Percentiles rank a stretch among this genome's conserved stretches.
These are phyloP conservation scores for Phasia obesa DNA, from an alignment of 2,888 invertebrate species.

Conservation along the genomic window DNA sequence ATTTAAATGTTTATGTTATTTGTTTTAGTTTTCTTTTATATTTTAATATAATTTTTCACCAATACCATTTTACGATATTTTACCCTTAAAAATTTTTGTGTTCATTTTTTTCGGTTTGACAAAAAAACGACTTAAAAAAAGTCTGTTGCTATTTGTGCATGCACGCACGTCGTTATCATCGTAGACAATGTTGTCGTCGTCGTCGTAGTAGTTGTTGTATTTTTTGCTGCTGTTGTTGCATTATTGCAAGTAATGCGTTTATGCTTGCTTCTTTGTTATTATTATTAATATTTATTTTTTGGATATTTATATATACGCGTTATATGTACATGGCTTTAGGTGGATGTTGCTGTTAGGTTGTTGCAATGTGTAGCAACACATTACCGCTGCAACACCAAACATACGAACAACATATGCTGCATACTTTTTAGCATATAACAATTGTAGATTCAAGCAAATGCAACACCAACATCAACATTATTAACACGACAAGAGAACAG, in stretches of 20 bases:
- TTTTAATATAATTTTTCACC: slow-evolving; percentile 75
- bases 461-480: slow-evolving; percentile 11
- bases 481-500: slow-evolving; percentile 42
- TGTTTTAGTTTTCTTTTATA: slow-evolving; percentile 65
- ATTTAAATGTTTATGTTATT: slow-evolving; percentile 40
- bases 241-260: slow-evolving; percentile 46
- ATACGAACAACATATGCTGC: slow-evolving; percentile 57
- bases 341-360: slow-evolving; percentile 23
- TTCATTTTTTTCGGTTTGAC: slow-evolving; percentile 67
- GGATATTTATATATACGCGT: slow-evolving; percentile 10
- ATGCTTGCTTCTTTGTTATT: not conserved
- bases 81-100: slow-evolving; percentile 80
- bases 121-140: slow-evolving; percentile 67
- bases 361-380: slow-evolving; percentile 44
- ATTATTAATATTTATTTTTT: not conserved
- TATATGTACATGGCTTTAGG: slow-evolving; percentile 36
- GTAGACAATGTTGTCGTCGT: slow-evolving; percentile 20
- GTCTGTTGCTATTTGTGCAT: slow-evolving; percentile 67
- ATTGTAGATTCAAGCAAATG: slow-evolving; percentile 32
- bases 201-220: slow-evolving; percentile 13
- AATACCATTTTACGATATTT: slow-evolving; percentile 81
- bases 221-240: slow-evolving; percentile 35
- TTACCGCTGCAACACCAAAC: slow-evolving; percentile 56
- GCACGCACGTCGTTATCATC: slow-evolving; percentile 45
- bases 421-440: slow-evolving; percentile 50